Conservation (phyloP, 2,113 vertebrate genomes). For the Archilochus colubris region DNA sequence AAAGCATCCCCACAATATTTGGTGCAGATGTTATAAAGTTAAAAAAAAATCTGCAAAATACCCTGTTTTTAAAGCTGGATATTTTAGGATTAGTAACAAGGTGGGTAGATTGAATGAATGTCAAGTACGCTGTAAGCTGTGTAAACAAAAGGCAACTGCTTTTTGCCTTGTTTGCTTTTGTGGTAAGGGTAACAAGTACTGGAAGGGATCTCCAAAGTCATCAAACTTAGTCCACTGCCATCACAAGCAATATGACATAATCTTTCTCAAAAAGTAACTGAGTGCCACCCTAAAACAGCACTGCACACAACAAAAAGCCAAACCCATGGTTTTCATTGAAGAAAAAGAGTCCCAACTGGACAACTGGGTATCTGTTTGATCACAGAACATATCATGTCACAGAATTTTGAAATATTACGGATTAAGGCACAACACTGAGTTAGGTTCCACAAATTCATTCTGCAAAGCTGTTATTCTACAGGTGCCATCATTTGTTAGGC, state of each 20-base stretch:
- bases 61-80: constrained; percentile 22
- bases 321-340: neutral
- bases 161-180: constrained; percentile 1
- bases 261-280: neutral
- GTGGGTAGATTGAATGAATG: neutral
- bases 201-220: neutral
- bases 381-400: neutral
- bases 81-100: constrained; percentile 32
- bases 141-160: neutral
- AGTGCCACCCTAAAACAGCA: neutral
- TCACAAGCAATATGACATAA: neutral
- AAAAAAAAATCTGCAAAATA: constrained; percentile 38
- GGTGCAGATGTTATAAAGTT: constrained; percentile 53
- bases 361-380: neutral
- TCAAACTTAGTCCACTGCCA: neutral
- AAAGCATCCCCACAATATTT: constrained; percentile 47
- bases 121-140: neutral
- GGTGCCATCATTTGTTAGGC: neutral
- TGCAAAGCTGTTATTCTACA: neutral
- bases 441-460: neutral
- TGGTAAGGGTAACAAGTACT: neutral
- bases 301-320: neutral
- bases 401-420: neutral
- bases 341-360: neutral
- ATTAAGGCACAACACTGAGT: neutral